Evolutionary conservation across 2,888 invertebrate genomes (phyloP), one percentile per base, ranked within the genome.

Genomic region (Drosophila koepferae): DNA sequence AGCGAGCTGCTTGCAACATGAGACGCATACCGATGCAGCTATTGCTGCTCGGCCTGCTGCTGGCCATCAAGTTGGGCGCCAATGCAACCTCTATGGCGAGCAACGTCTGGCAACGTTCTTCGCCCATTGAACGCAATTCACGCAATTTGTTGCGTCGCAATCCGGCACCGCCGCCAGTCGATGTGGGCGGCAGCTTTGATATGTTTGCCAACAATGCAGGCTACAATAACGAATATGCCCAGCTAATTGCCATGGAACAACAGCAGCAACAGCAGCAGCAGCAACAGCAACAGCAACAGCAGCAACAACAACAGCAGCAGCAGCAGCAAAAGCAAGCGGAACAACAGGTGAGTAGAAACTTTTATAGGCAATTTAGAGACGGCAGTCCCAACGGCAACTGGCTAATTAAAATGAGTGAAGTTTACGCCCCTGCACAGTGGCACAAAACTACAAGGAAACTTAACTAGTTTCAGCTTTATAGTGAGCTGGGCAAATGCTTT

Each of bases 71-170:
- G 54, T 58, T 91, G 31, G 84, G 90, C 62, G 83, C 88, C 59
- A 72, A 91, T 92, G 86, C 91, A 92, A 93, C 31, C 94, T 95
- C 59, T 74, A 31, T 34, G 34, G 34, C 58, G 23, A 18, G 60
- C 18, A 49, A 43, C 18, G 51, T 96, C 44, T 97, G 97, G 97
- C 97, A 96, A 23, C 97, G 97, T 0, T 94, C 77, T 0, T 94
- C 77, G 6, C 61, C 97, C 34, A 97, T 97, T 94, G 97, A 97
- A 93, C 95, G 97, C 78, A 97, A 97, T 94, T 96, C 96, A 89
- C 96, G 97, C 28, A 90, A 89, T 67, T 74, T 89, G 60, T 69
- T 82, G 63, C 85, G 73, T 23, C 90, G 76, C 34, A 18, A 34
- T 36, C 5, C 54, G 16, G 23, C 38, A 31, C 55, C 51, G 23